Evolutionary conservation across 2,113 vertebrate species (phyloP), one percentile per base, ranked within the genome.

Genomic region (Poeciliopsis occidentalis): DNA sequence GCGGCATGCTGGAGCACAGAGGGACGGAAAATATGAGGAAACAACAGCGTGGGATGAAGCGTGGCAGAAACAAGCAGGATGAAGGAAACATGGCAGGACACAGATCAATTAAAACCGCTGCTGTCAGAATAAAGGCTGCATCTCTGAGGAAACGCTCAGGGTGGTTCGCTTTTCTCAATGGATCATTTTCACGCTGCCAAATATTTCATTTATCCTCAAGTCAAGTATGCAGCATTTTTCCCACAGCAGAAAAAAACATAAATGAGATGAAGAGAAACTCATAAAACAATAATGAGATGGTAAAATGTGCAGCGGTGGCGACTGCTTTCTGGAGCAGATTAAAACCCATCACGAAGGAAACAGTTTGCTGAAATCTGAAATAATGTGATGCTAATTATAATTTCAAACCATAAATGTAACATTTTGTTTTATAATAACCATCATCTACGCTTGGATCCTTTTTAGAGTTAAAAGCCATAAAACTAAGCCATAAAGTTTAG

Each of bases 1-100:
- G 27, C 75, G 51, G 64, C 75, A 61, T 73, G 73, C 81, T 77
- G 34, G 3, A 66, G 32, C 24, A 1, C 47, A 57, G n/a, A 63
- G 31, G 26, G 60, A n/a, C 29, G 86, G 86, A 88, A 90, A 89
- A 61, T 72, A 51, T 73, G 80, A 87, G 69, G 15, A 63, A 31
- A 64, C 57, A 57, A 39, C 30, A 63, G 67, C 66, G 62, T 17
- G 31, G 39, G 65, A 69, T 30, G 81, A 69, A 54, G 70, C 1
- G 4, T 24, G 51, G 39, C 61, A 63, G 69, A 76, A 78, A 69
- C 34, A n/a, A 89, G 78, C 44, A 76, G 67, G 30, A 61, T 8
- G 76, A 82, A 69, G 84, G 79, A 81, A 78, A 86, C 77, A 31
- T 41, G 76, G 64, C 67, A 26, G 29, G 64, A 44, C 65, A 41